Conservation (phyloP, 2,797 vertebrate genomes). For the Eulemur rubriventer region DNA sequence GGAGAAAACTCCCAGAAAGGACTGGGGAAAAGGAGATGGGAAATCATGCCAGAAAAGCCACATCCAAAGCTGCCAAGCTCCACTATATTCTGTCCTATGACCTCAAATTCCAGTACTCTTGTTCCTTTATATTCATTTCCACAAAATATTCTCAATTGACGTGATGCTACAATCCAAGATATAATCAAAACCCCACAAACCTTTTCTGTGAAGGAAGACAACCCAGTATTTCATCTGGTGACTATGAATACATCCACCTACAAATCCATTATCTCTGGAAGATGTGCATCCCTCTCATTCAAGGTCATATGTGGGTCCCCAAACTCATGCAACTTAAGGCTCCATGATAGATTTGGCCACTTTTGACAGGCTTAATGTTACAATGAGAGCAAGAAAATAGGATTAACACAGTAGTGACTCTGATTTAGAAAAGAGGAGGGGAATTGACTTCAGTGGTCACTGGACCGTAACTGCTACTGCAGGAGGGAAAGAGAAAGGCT, state of each 20-base stretch:
- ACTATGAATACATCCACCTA: background rate
- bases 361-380: background rate
- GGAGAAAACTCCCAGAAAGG: background rate
- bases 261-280: background rate
- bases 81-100: background rate
- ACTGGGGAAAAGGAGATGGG: background rate
- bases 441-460: background rate
- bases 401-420: background rate
- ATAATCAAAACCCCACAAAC: background rate
- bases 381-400: background rate
- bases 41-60: background rate
- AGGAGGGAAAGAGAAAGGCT: background rate
- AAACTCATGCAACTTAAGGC: background rate
- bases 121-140: background rate
- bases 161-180: background rate
- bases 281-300: background rate
- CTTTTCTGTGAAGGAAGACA: background rate
- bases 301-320: background rate
- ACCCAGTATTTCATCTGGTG: background rate
- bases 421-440: background rate
- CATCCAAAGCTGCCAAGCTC: background rate
- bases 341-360: background rate
- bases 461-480: background rate
- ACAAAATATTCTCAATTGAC: background rate
- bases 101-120: background rate